Percentiles rank a stretch among this genome's conserved stretches.
phyloP scores from a whole-genome alignment of 1,140 invertebrate species.

The Heliconius hewitsoni region DNA sequence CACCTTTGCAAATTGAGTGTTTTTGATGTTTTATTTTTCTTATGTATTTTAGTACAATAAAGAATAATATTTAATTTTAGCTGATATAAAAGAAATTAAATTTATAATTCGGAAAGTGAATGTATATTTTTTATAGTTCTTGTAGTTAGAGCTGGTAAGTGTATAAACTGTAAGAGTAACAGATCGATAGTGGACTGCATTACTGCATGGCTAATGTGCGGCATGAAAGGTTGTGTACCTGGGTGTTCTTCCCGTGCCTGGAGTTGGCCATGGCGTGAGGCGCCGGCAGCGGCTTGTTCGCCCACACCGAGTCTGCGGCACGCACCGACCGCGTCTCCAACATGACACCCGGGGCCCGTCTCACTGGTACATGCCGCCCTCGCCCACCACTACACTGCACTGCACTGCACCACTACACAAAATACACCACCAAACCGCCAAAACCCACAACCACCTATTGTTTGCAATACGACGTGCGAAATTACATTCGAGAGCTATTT shows the following conservation, averaged over 20 bases:
- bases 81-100: not conserved
- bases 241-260: constrained; percentile 77
- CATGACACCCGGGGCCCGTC: constrained; percentile 74
- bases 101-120: not conserved
- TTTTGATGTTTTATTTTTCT: too few relatives aligned
- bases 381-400: constrained; percentile 56
- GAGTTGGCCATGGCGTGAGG: constrained; percentile 81
- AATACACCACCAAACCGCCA: constrained; percentile 38
- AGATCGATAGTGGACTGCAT: constrained; percentile 23
- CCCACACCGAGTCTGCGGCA: constrained; percentile 80
- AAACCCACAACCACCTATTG: constrained; percentile 48
- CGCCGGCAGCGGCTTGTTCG: constrained; percentile 79
- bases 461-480: constrained; percentile 70
- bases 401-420: constrained; percentile 61
- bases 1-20: too few relatives aligned
- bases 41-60: not conserved
- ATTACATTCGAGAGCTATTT: constrained; percentile 69
- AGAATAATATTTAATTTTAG: not conserved
- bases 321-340: constrained; percentile 81
- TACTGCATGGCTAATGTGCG: constrained; percentile 11
- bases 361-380: constrained; percentile 65
- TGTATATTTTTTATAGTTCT: not conserved
- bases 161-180: not conserved
- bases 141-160: not conserved
- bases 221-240: constrained; percentile 45